Conservation (phyloP, 2,888 invertebrate species). For the Ashinkailepas kermadecensis region DNA sequence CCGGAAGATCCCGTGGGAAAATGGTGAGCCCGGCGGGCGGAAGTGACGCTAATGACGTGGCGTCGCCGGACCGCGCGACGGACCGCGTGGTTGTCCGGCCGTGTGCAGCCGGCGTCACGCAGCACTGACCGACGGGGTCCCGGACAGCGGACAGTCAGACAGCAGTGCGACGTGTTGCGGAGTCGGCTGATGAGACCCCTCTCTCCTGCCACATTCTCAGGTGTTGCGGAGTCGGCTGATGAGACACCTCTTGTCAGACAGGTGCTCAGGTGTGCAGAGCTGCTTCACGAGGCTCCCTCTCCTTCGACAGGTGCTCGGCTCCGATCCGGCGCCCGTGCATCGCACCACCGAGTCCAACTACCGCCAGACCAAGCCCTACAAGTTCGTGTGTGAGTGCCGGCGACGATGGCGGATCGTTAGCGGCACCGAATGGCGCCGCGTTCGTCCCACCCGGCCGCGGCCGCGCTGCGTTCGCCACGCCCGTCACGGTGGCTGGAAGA, state of each 20-base stretch:
- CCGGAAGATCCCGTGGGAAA: slow-evolving; percentile 13
- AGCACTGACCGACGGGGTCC: no score
- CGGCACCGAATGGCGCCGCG: no score
- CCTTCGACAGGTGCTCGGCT: not conserved
- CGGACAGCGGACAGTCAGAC: no score
- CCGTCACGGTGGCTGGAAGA: no score
- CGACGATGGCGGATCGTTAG: no score
- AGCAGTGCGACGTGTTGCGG: no score
- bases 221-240: no score
- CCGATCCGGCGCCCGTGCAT: not conserved
- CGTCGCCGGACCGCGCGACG: not conserved
- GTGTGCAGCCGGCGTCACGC: not conserved
- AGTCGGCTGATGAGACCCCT: no score
- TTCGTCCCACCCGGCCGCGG: no score
- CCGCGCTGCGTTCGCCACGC: no score
- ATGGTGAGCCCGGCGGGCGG: not conserved
- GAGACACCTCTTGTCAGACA: no score
- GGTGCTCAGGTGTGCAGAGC: not conserved
- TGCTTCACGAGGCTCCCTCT: not conserved
- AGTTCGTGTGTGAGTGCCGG: slow-evolving; percentile 7
- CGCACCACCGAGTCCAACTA: not conserved
- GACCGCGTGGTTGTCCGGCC: not conserved
- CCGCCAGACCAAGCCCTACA: slow-evolving; percentile 10
- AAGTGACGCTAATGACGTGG: not conserved
- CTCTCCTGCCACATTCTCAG: no score